A percentile compares a stretch with the other conserved stretches of the same genome.
Conservation (phyloP, 2,797 vertebrate genomes). For the Myiotriccus ornatus region DNA sequence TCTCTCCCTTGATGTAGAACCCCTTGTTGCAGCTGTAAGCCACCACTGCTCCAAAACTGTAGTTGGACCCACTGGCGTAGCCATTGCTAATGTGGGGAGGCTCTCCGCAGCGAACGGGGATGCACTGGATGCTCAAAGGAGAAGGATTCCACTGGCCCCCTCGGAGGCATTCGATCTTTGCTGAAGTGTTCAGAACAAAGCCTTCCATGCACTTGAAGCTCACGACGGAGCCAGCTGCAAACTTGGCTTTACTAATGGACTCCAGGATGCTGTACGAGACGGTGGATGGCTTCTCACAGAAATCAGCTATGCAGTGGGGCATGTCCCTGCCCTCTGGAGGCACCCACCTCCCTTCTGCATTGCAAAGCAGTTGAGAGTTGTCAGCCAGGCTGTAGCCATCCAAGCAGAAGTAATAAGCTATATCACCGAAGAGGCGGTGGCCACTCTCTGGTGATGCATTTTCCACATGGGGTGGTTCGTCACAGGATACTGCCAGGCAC, state of each 20-base stretch:
- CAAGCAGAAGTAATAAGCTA: slow-evolving; percentile 91
- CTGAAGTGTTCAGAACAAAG: slow-evolving; percentile 90
- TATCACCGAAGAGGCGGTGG: slow-evolving; percentile 91
- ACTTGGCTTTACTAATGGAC: slow-evolving; percentile 88
- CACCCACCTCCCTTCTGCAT: slow-evolving; percentile 89
- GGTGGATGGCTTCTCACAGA: slow-evolving; percentile 87
- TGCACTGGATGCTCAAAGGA: slow-evolving; percentile 85
- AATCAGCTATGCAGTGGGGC: slow-evolving; percentile 91
- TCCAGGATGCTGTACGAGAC: slow-evolving; percentile 90
- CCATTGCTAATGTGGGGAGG: slow-evolving; percentile 85
- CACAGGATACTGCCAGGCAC: slow-evolving; percentile 93
- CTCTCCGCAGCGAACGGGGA: slow-evolving; percentile 90
- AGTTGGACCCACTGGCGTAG: slow-evolving; percentile 89
- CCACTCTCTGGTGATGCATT: slow-evolving; percentile 89
- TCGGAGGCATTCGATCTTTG: slow-evolving; percentile 86
- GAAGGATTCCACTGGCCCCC: slow-evolving; percentile 92
- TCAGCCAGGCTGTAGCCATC: slow-evolving; percentile 91
- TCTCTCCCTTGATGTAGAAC: slow-evolving; percentile 92
- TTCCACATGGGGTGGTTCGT: slow-evolving; percentile 89
- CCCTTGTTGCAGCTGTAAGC: slow-evolving; percentile 95
- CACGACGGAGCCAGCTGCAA: slow-evolving; percentile 85
- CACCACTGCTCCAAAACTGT: slow-evolving; percentile 93
- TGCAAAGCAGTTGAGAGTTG: slow-evolving; percentile 90
- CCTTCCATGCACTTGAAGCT: slow-evolving; percentile 96
- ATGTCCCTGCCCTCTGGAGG: slow-evolving; percentile 82